Percentiles rank a stretch among this genome's conserved stretches.
phyloP scores from a whole-genome alignment of 23 tunicate species.

The Styela clava region DNA sequence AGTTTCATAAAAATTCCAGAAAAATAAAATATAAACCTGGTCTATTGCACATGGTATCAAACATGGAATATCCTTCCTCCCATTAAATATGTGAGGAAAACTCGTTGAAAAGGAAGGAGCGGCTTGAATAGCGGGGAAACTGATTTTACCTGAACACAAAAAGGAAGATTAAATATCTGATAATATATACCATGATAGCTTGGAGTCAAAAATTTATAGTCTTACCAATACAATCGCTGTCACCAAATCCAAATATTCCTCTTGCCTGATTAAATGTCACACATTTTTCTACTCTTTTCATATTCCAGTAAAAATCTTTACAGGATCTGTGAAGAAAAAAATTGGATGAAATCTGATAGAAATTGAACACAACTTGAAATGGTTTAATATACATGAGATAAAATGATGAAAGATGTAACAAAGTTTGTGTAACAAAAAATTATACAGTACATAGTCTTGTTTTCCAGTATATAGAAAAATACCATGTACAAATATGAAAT shows the following conservation, averaged over 20 bases:
- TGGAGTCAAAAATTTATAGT: too few relatives aligned
- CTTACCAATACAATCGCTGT: constrained; percentile 91
- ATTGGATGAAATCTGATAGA: too few relatives aligned
- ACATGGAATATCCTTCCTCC: constrained; percentile 86
- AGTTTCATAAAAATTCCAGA: too few relatives aligned
- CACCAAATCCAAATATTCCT: constrained; percentile 96
- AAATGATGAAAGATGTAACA: too few relatives aligned
- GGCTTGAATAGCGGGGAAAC: constrained; percentile 99
- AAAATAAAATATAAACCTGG: too few relatives aligned
- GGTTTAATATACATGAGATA: background rate
- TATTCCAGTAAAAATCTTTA: constrained; percentile 95
- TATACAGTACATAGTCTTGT: too few relatives aligned
- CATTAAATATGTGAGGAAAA: constrained; percentile 98
- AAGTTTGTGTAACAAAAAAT: too few relatives aligned
- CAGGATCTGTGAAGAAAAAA: constrained; percentile 48
- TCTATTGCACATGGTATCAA: constrained; percentile 99
- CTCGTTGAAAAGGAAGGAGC: constrained; percentile 96
- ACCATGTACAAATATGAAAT: too few relatives aligned
- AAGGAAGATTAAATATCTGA: too few relatives aligned
- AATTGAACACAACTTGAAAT: background rate
- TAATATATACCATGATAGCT: too few relatives aligned
- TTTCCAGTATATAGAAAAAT: too few relatives aligned
- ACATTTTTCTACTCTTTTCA: constrained; percentile 88
- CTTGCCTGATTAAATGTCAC: constrained; percentile 98
- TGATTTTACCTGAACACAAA: constrained; percentile 75